Conservation (phyloP, 2,113 vertebrate species). For the Seriola rivoliana region DNA sequence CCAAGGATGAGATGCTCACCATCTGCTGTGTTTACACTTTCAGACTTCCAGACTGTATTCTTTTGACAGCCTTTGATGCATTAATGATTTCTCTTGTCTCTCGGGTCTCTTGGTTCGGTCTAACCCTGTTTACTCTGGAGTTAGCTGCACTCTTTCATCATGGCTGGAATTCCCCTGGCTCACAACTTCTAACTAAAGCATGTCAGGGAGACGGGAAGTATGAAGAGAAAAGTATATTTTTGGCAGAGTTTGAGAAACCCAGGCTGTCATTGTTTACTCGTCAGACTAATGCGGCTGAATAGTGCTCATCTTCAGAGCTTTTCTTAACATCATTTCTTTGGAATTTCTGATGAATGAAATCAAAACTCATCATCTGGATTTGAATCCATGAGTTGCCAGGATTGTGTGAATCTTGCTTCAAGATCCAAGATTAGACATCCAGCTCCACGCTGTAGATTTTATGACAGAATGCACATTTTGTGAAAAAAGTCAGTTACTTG, state of each 20-base stretch:
- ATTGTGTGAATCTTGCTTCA: constrained; percentile 15
- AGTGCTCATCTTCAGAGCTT: constrained; percentile 29
- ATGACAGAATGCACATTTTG: constrained; percentile 19
- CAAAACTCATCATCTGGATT: constrained; percentile 19
- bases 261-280: constrained; percentile 43
- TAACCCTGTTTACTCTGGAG: constrained; percentile 69
- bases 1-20: constrained; percentile 62
- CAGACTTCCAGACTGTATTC: constrained; percentile 59
- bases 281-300: constrained; percentile 27
- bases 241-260: constrained; percentile 46
- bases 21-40: constrained; percentile 73
- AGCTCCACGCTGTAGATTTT: neutral
- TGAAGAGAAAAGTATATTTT: constrained; percentile 36
- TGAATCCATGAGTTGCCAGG: neutral
- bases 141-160: constrained; percentile 72
- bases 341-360: constrained; percentile 23
- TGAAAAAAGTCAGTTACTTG: constrained; percentile 4
- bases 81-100: constrained; percentile 71
- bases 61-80: constrained; percentile 77
- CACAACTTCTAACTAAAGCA: constrained; percentile 55
- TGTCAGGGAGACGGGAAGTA: constrained; percentile 45
- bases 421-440: neutral
- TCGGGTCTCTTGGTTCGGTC: constrained; percentile 52
- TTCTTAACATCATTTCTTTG: constrained; percentile 27
- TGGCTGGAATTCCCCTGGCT: constrained; percentile 70